Evolutionary conservation across 2,797 vertebrate species (phyloP), one percentile per base, ranked within the genome.

Genomic region (Petrocephalus schoutedeni): DNA sequence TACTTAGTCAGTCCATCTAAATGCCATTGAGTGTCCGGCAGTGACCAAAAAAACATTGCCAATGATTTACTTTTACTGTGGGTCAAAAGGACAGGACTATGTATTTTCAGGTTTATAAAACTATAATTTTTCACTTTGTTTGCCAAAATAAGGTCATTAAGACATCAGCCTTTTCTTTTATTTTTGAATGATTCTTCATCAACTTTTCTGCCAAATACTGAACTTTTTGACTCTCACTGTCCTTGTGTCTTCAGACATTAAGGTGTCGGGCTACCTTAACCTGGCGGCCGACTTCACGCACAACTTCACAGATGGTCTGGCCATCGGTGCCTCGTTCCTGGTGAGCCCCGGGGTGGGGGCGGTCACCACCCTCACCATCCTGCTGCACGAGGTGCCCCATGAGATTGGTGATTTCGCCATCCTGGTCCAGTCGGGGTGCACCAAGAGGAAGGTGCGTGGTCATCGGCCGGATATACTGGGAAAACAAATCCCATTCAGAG

Each of bases 371-470:
- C 85, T 98, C 91, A 98, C 97, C 5, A 98, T 98, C 91, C 94
- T 98, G 87, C 95, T 98, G 56, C 97, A 98, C 0, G 97, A 98
- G 91, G 97, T 98, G 49, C 97, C 97, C 0, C 97, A 98, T 8
- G 97, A 98, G 94, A 96, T 98, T 0, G 97, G 97, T 16, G 97
- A 98, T 92, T 97, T 98, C 1, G 97, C 97, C 92, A 98, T 98
- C 92, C 96, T 98, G 0, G 95, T 98, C 23, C 97, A 98, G 92
- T 97, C 97, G 0, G 97, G 97, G 83, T 98, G 97, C 95, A 97
- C 96, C 90, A 98, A 98, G 91, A 96, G 89, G 82, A 97, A 98
- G 97, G 97, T 96, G 91, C 77, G 23, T 23, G 32, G 19, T 49
- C n/a, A 9, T 28, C 28, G 2, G 36, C 32, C 32, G 9, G 51